Evolutionary conservation across 2,888 invertebrate genomes (phyloP).

Genomic region (Pseudococcus longispinus): DNA sequence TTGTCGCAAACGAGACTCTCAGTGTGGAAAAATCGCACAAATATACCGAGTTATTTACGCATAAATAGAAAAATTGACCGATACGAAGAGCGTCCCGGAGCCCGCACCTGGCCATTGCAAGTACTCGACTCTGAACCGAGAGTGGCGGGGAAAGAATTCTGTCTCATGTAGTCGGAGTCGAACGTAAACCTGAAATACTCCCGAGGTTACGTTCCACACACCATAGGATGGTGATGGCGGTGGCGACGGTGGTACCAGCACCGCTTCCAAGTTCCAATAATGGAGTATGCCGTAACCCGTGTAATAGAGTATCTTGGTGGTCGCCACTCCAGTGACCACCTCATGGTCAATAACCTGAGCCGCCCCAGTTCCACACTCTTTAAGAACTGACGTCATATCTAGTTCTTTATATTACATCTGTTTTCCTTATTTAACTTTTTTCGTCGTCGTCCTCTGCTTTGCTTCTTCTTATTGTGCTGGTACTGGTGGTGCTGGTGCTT

Average conservation of each 20-base stretch:
- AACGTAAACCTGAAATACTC: slow-evolving; percentile 53
- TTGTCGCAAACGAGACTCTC: not conserved
- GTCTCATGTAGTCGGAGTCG: slow-evolving; percentile 46
- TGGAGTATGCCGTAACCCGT: slow-evolving; percentile 40
- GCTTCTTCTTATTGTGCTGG: not conserved
- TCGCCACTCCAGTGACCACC: slow-evolving; percentile 56
- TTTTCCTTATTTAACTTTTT: slow-evolving; percentile 49
- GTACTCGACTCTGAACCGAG: not conserved
- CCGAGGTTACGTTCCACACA: slow-evolving; percentile 51
- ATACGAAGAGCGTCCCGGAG: not conserved
- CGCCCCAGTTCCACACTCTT: slow-evolving; percentile 56
- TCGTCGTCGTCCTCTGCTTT: not conserved
- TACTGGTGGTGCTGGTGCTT: not conserved
- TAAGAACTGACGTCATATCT: slow-evolving; percentile 53
- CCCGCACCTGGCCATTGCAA: not conserved
- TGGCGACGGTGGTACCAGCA: not conserved
- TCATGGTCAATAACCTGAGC: slow-evolving; percentile 57
- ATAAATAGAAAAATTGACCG: not conserved
- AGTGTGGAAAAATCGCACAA: not conserved
- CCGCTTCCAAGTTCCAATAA: slow-evolving; percentile 44
- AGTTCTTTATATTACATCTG: slow-evolving; percentile 52
- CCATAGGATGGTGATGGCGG: not conserved
- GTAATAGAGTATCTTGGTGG: slow-evolving; percentile 52
- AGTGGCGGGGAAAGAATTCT: not conserved
- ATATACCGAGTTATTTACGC: not conserved